phyloP scores from a whole-genome alignment of 2,113 vertebrate genomes.

The Glareola pratincola region DNA sequence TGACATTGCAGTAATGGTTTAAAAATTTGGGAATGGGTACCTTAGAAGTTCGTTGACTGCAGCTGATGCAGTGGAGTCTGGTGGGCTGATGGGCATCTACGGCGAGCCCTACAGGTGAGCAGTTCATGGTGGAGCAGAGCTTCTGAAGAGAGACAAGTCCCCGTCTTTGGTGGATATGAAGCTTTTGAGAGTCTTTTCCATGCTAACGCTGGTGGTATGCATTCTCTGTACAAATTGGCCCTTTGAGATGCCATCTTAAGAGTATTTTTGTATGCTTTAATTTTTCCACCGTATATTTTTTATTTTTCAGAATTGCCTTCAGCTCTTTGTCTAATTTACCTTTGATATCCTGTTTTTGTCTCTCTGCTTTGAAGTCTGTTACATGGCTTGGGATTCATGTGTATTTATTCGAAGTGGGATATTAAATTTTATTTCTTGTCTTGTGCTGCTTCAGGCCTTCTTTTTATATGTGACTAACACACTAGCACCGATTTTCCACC shows the following conservation, averaged over 20 bases:
- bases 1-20: background rate
- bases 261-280: background rate
- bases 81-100: background rate
- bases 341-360: background rate
- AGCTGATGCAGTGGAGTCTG: background rate
- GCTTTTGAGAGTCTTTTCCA: background rate
- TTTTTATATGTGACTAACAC: background rate
- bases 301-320: slow-evolving; percentile 7
- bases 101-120: background rate
- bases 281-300: slow-evolving; percentile 24
- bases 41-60: background rate
- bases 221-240: background rate
- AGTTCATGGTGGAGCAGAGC: background rate
- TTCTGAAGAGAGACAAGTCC: background rate
- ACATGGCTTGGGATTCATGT: background rate
- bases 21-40: background rate
- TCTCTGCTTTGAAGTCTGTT: slow-evolving; percentile 13
- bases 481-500: background rate
- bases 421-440: background rate
- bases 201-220: background rate
- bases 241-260: background rate
- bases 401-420: background rate
- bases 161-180: background rate
- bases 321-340: background rate
- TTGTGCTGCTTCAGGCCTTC: background rate